Evolutionary conservation across 2,113 vertebrate species (phyloP).

Genomic region (Pyxicephalus adspersus): DNA sequence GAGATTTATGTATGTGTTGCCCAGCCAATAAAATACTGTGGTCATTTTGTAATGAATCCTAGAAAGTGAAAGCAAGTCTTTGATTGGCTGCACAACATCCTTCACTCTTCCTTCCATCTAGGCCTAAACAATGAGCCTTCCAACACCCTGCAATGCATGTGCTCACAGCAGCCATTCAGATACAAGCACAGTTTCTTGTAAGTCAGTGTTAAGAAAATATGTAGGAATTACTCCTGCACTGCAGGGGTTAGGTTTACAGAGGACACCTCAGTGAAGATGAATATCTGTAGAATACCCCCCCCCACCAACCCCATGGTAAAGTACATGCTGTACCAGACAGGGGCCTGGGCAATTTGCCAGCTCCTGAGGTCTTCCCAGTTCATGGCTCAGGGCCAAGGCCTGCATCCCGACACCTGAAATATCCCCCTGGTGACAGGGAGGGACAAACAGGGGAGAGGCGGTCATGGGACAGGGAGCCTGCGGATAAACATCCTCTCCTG

Average conservation of each 20-base stretch:
- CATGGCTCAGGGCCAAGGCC: constrained; percentile 30
- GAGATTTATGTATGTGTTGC: no score
- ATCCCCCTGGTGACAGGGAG: constrained; percentile 43
- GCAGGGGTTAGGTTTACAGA: constrained; percentile 36
- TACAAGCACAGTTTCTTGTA: background rate
- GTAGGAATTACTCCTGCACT: background rate
- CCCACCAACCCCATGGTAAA: constrained; percentile 40
- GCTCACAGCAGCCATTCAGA: no score
- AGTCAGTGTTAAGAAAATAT: background rate
- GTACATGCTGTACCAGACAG: constrained; percentile 58
- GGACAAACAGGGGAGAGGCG: constrained; percentile 37
- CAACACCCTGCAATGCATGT: no score
- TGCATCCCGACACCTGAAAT: constrained; percentile 56
- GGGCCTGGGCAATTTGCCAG: constrained; percentile 53
- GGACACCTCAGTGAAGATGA: constrained; percentile 44
- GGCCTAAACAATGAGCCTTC: no score
- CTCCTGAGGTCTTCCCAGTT: constrained; percentile 45
- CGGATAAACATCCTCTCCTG: constrained; percentile 56
- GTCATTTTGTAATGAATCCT: no score
- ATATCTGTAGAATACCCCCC: constrained; percentile 39
- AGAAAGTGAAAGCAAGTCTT: no score
- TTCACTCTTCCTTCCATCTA: no score
- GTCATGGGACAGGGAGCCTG: constrained; percentile 50
- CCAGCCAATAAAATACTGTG: no score
- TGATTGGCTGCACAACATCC: no score